Conservation (phyloP, 2,113 vertebrate genomes). For the Helogale parvula region DNA sequence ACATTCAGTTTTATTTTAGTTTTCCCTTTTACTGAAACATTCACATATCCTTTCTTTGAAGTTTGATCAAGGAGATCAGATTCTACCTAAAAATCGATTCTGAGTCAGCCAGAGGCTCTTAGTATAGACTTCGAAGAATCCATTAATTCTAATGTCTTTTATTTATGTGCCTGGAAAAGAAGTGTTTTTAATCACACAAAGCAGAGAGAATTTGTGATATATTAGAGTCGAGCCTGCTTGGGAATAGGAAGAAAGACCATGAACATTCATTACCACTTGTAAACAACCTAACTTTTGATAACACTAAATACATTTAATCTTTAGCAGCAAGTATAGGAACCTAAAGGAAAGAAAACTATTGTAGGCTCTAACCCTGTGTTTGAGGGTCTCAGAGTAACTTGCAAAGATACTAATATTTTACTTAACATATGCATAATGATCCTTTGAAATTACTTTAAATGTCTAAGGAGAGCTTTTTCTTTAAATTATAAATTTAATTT, state of each 20-base stretch:
- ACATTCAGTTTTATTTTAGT: neutral
- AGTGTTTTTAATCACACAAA: slow-evolving; percentile 7
- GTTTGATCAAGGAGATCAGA: slow-evolving; percentile 38
- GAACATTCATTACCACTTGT: neutral
- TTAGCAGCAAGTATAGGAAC: neutral
- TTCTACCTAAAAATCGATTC: slow-evolving; percentile 3
- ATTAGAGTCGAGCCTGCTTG: slow-evolving; percentile 7
- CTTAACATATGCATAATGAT: neutral
- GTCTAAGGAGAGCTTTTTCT: neutral
- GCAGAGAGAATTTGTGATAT: slow-evolving; percentile 19
- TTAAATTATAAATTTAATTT: neutral
- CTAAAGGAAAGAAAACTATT: neutral
- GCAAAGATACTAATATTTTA: neutral
- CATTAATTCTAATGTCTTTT: slow-evolving; percentile 33
- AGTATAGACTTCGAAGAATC: neutral
- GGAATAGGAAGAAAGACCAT: slow-evolving; percentile 9
- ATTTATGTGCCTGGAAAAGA: slow-evolving; percentile 28
- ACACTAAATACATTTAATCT: slow-evolving; percentile 12
- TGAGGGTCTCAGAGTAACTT: neutral
- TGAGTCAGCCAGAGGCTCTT: neutral
- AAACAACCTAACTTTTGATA: slow-evolving; percentile 7
- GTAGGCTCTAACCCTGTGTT: neutral
- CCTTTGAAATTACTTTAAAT: neutral
- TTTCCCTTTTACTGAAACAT: slow-evolving; percentile 34
- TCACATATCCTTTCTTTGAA: slow-evolving; percentile 52